Conservation (phyloP, 2,888 invertebrate genomes). For the Nymphalis c-album region DNA sequence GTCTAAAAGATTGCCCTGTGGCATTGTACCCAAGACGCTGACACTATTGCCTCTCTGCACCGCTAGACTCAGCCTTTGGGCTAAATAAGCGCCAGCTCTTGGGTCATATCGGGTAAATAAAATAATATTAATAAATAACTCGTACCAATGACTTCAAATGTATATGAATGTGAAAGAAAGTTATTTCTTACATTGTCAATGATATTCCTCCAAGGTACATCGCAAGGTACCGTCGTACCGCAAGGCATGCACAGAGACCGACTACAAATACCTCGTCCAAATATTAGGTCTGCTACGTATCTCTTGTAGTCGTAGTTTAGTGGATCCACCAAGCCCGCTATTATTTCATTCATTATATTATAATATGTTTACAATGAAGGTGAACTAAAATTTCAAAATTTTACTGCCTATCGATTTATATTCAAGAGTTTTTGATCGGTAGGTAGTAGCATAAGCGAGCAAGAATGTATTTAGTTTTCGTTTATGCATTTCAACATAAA, state of each 20-base stretch:
- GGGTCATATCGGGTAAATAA: too few species aligned
- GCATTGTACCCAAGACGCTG: too few species aligned
- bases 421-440: too few species aligned
- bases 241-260: slow-evolving; percentile 55
- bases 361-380: not conserved
- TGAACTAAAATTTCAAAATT: not conserved
- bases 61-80: too few species aligned
- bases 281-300: slow-evolving; percentile 57
- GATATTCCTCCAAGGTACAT: slow-evolving; percentile 56
- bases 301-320: slow-evolving; percentile 60
- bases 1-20: too few species aligned
- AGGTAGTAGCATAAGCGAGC: too few species aligned
- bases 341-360: not conserved
- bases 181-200: slow-evolving; percentile 52
- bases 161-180: not conserved
- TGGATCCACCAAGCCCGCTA: slow-evolving; percentile 53
- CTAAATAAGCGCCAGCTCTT: too few species aligned
- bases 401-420: too few species aligned
- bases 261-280: slow-evolving; percentile 53
- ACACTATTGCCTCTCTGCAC: too few species aligned
- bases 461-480: too few species aligned
- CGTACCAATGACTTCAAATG: not conserved
- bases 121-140: not conserved
- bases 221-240: slow-evolving; percentile 54
- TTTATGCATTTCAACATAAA: too few species aligned